phyloP scores from a whole-genome alignment of 2,888 invertebrate genomes.

The Tridacna gigas region DNA sequence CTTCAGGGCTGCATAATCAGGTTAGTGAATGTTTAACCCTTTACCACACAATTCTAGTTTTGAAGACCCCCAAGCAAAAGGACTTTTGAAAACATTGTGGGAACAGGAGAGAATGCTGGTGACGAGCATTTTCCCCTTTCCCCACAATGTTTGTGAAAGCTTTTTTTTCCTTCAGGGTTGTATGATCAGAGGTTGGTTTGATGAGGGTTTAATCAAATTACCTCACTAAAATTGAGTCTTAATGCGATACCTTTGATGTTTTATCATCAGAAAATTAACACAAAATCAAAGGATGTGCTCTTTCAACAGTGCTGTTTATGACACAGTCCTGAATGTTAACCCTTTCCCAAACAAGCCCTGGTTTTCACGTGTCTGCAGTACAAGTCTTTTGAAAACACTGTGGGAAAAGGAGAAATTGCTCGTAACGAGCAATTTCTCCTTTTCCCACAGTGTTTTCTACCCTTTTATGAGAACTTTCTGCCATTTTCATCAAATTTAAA shows the following conservation, averaged over 20 bases:
- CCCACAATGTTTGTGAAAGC: background rate
- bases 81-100: no score
- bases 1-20: no score
- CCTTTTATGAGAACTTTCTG: no score
- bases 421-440: no score
- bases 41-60: no score
- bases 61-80: no score
- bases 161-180: no score
- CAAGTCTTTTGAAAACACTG: background rate
- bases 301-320: background rate
- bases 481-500: no score
- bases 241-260: slow-evolving; percentile 28
- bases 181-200: background rate
- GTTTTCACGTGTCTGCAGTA: background rate
- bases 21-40: no score
- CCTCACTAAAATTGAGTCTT: slow-evolving; percentile 17
- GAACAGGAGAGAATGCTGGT: no score
- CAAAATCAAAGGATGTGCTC: slow-evolving; percentile 17
- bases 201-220: slow-evolving; percentile 12
- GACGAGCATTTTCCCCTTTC: background rate
- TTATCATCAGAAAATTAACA: slow-evolving; percentile 28
- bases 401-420: no score
- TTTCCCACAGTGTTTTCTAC: no score
- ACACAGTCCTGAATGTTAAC: background rate
- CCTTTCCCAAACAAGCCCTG: background rate